Evolutionary conservation across 2,797 vertebrate species (phyloP), one percentile per base, ranked within the genome.

Genomic region (Rhinichthys osculus): DNA sequence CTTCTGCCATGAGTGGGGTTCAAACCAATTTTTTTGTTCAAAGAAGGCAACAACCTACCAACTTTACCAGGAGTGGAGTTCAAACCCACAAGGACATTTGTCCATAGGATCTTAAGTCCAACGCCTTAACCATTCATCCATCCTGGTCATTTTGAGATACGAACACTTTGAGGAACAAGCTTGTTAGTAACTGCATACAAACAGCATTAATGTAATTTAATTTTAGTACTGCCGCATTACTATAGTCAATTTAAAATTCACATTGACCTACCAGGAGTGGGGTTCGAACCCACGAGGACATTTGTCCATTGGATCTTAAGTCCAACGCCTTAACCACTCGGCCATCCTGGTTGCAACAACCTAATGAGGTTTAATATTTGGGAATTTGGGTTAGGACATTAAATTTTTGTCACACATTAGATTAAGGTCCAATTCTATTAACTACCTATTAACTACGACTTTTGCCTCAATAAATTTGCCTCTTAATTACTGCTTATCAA

Each of bases 1-100:
- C 11, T 5, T 21, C 38, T 84, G 70, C 80, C 78, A 86, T 67
- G 54, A 84, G 52, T 71, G 78, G 44, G 13, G 5, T 64, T 33
- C 2, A 33, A 33, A 30, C 0, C n/a, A 1, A 30, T 30, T 64
- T 30, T 30, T 64, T 64, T 1, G 4, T 64, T 16, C n/a, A 64
- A 64, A 64, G n/a, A 64, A 14, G 5, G 1, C 2, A 64, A 62
- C 10, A 62, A 16, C 5, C 13, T 27, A 4, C 1, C 67, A 62
- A 77, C 42, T 81, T 81, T 72, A 88, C 16, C 27, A 67, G 5
- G 27, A 79, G 21, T 70, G 50, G 67, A 35, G 3, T 27, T 72
- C 3, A 1, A 72, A 72, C 44, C 30, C 30, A 79, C 14, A 0
- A 6, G n/a, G 67, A 10, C 50, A 30, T 27, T 1, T 5, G 0